A percentile compares a stretch with the other conserved stretches of the same genome.
phyloP scores from a whole-genome alignment of 2,888 invertebrate species.

The Yponomeuta sedellus region DNA sequence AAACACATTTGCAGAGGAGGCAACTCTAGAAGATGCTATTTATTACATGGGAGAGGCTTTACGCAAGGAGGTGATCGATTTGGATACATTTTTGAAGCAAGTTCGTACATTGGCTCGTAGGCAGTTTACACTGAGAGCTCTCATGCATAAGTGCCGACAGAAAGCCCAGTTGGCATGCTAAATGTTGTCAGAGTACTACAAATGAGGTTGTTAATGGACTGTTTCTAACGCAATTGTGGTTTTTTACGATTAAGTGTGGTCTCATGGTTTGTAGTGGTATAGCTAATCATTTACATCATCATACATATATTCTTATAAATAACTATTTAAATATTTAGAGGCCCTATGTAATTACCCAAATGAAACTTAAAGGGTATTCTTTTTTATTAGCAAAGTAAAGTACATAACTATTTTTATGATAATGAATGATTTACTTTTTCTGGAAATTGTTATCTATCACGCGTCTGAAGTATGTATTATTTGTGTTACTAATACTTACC shows the following conservation, averaged over 20 bases:
- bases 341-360: background rate
- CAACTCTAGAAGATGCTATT: constrained; percentile 98
- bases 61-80: constrained; percentile 92
- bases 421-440: background rate
- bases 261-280: background rate
- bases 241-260: background rate
- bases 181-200: constrained; percentile 11
- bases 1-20: constrained; percentile 97
- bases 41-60: constrained; percentile 98
- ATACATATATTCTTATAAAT: background rate
- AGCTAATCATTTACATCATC: background rate
- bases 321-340: background rate
- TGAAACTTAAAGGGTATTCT: background rate
- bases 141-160: constrained; percentile 97
- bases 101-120: constrained; percentile 95
- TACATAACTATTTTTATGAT: background rate
- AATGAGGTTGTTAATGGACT: background rate
- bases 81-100: constrained; percentile 97
- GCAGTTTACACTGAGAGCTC: constrained; percentile 96
- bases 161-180: constrained; percentile 91
- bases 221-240: background rate
- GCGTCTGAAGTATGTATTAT: background rate
- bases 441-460: background rate
- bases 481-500: too few species aligned
- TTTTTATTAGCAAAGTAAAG: background rate